phyloP scores from a whole-genome alignment of 2,113 vertebrate genomes.

The Vireo altiloquus region DNA sequence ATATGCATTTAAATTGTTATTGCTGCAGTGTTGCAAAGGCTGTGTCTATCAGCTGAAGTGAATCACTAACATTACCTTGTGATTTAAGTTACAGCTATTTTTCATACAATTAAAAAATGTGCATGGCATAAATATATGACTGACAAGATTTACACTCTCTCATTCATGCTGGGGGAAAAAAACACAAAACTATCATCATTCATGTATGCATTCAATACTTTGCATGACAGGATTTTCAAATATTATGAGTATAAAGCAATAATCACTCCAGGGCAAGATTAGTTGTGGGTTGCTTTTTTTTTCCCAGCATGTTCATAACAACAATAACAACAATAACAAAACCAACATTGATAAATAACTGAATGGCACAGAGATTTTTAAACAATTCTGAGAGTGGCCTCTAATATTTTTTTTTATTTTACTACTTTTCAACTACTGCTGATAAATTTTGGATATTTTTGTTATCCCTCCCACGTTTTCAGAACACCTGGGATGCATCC shows the following conservation, averaged over 20 bases:
- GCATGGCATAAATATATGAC: background rate
- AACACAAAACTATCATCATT: background rate
- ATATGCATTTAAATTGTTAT: conserved; percentile 35
- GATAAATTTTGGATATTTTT: background rate
- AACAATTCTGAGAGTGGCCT: background rate
- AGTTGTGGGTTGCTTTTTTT: background rate
- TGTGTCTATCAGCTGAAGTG: background rate
- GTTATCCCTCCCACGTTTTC: background rate
- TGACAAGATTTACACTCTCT: background rate
- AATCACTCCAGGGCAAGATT: conserved; percentile 41
- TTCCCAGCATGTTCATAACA: conserved; percentile 1
- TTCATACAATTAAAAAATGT: conserved; percentile 51
- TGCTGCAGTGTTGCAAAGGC: background rate
- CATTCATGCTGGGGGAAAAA: conserved; percentile 10
- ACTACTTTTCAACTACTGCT: background rate
- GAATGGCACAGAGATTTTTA: background rate
- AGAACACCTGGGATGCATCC: background rate
- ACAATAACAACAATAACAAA: background rate
- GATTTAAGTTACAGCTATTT: conserved; percentile 39
- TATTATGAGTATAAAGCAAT: conserved; percentile 46
- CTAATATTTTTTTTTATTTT: background rate
- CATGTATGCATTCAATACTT: conserved; percentile 20
- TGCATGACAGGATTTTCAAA: conserved; percentile 26
- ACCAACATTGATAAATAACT: background rate
- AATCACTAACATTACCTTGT: background rate